Conservation (phyloP, 64 coral and sea anemone genomes). For the Stichodactyla mertensii region DNA sequence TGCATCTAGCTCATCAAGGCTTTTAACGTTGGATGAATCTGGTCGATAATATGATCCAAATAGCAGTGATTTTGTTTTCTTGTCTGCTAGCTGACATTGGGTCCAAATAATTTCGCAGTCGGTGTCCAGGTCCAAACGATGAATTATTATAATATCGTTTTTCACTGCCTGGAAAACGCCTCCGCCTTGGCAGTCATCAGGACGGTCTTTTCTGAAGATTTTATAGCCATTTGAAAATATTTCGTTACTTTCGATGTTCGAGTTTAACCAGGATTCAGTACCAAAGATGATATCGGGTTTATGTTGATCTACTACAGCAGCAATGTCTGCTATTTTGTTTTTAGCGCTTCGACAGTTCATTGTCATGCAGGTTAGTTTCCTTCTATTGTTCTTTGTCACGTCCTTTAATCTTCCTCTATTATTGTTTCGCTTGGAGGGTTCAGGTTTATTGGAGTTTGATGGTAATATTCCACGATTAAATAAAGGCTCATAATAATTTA, state of each 20-base stretch:
- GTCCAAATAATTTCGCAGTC: no score
- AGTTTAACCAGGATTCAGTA: constrained; percentile 35
- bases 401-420: no score
- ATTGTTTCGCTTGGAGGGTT: background rate
- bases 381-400: background rate
- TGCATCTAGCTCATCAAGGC: constrained; percentile 38
- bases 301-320: constrained; percentile 13
- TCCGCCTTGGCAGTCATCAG: background rate
- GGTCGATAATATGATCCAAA: constrained; percentile 52
- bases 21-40: constrained; percentile 29
- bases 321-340: constrained; percentile 45
- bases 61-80: constrained; percentile 23
- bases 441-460: background rate
- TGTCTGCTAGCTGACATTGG: background rate
- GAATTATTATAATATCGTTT: constrained; percentile 39
- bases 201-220: constrained; percentile 39
- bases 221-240: constrained; percentile 30
- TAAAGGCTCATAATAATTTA: constrained; percentile 10
- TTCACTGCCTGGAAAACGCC: constrained; percentile 51
- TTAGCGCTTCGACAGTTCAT: constrained; percentile 45
- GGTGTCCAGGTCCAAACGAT: background rate
- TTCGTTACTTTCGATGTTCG: constrained; percentile 12
- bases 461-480: background rate
- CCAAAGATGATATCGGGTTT: constrained; percentile 31
- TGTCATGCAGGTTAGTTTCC: background rate